These are phyloP conservation scores for Patiria pectinifera DNA, from an alignment of 53 echinoderm and acorn worm species.

Conservation along the genomic window DNA sequence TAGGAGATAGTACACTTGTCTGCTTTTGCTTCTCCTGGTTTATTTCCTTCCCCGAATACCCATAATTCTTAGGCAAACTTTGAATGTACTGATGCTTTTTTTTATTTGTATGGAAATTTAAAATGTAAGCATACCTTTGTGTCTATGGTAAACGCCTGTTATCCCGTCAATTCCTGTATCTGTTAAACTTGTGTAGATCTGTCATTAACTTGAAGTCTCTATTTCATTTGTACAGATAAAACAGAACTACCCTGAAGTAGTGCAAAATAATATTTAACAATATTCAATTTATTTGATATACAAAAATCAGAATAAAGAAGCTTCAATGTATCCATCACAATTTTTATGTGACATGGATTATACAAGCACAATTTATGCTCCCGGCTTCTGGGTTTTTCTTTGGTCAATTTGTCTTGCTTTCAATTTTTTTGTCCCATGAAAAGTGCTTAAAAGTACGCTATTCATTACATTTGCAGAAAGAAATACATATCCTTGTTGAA, in stretches of 20 bases:
- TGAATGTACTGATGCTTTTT: too few species aligned
- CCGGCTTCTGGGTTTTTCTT: background rate
- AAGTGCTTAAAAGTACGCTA: too few species aligned
- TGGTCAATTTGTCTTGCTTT: background rate
- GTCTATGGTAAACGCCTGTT: background rate
- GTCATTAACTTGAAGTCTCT: background rate
- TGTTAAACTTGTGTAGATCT: constrained; percentile 17
- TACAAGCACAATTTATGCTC: constrained; percentile 13
- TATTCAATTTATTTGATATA: constrained; percentile 47
- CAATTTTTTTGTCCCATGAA: background rate
- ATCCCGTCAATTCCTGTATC: background rate
- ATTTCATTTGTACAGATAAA: constrained; percentile 21
- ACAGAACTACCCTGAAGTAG: background rate
- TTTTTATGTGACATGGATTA: constrained; percentile 15
- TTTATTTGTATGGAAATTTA: background rate
- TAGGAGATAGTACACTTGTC: background rate
- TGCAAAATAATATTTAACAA: background rate
- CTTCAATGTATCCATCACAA: background rate
- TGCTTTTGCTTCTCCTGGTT: background rate
- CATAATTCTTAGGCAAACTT: background rate
- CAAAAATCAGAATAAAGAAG: constrained; percentile 23
- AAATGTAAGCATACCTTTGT: background rate
- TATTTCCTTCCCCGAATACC: background rate
- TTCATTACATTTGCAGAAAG: too few species aligned
- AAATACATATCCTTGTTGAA: too few species aligned